A percentile compares a stretch with the other conserved stretches of the same genome.
Conservation (phyloP, 2,888 invertebrate species). For the Morpho achilles region DNA sequence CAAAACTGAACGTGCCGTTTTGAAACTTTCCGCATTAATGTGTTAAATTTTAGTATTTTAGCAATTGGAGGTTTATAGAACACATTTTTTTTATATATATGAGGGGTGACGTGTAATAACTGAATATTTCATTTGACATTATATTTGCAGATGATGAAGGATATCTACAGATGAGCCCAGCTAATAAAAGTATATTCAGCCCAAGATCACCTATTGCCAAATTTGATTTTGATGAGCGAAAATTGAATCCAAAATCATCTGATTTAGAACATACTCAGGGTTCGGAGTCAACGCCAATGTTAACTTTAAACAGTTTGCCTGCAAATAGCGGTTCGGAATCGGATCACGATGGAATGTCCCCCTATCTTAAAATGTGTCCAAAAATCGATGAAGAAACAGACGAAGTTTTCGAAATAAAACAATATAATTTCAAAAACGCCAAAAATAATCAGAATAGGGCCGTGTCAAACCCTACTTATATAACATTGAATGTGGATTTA, state of each 20-base stretch:
- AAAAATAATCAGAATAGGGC: conserved; percentile 44
- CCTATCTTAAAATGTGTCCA: conserved; percentile 55
- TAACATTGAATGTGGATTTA: conserved; percentile 51
- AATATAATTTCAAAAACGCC: conserved; percentile 53
- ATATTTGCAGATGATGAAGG: conserved; percentile 68
- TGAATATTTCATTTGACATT: background rate
- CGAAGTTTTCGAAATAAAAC: conserved; percentile 59
- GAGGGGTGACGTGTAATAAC: too few relatives aligned
- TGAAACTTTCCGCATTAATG: background rate
- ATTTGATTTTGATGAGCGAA: conserved; percentile 74
- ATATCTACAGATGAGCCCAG: conserved; percentile 82
- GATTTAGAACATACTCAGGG: conserved; percentile 46
- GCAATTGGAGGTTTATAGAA: too few relatives aligned
- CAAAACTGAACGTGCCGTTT: too few relatives aligned
- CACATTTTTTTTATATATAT: too few relatives aligned
- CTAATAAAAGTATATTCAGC: conserved; percentile 72
- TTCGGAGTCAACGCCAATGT: conserved; percentile 77
- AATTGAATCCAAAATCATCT: conserved; percentile 44
- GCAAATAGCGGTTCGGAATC: conserved; percentile 64
- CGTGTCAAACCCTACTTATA: conserved; percentile 68
- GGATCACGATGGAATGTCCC: conserved; percentile 52
- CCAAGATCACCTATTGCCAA: conserved; percentile 65
- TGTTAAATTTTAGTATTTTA: background rate
- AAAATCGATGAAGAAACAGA: conserved; percentile 63
- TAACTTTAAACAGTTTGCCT: conserved; percentile 62